Conservation (phyloP, 2,888 invertebrate genomes). For the Epirrhoe alternata region DNA sequence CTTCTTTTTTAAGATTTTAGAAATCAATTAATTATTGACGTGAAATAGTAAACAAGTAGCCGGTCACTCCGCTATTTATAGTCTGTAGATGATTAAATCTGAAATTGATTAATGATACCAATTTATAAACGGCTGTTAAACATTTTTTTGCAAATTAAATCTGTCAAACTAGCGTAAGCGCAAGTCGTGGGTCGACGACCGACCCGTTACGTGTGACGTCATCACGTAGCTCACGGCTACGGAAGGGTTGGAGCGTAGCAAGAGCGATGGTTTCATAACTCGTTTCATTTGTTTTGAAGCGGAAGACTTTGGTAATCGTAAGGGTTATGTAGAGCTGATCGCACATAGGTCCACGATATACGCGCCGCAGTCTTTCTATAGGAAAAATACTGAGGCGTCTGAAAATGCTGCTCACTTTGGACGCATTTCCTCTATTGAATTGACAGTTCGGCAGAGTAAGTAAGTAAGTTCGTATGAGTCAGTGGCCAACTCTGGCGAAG, state of each 20-base stretch:
- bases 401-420: no score
- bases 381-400: no score
- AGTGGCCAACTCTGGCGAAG: no score
- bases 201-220: slow-evolving; percentile 82
- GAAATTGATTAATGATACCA: not conserved
- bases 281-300: not conserved
- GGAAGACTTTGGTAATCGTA: no score
- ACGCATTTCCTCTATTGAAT: no score
- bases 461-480: no score
- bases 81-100: not conserved
- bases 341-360: no score
- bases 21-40: not conserved
- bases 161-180: slow-evolving; percentile 73
- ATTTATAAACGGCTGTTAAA: not conserved
- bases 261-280: slow-evolving; percentile 46
- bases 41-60: not conserved
- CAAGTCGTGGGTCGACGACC: slow-evolving; percentile 79
- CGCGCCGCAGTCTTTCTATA: no score
- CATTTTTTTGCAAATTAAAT: not conserved
- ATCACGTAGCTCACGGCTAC: slow-evolving; percentile 77
- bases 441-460: no score
- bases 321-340: no score
- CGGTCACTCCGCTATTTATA: not conserved
- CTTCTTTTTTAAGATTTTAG: no score
- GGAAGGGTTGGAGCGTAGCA: slow-evolving; percentile 55